A percentile compares a stretch with the other conserved stretches of the same genome.
Evolutionary conservation across 2,888 invertebrate genomes (phyloP).

Genomic region (Carpatolechia fugitivella): DNA sequence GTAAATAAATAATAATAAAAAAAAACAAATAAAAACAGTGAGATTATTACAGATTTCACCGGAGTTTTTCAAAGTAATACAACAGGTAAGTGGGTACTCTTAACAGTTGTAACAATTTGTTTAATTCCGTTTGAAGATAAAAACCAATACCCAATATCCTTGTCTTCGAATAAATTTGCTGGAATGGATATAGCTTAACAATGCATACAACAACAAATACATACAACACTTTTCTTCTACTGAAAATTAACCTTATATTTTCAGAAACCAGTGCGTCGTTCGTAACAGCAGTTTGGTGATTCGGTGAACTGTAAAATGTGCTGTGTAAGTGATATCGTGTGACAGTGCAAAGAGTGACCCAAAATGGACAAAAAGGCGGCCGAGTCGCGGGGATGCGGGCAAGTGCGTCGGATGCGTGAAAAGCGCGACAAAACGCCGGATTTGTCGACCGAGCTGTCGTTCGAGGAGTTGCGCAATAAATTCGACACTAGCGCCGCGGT

Average conservation of each 20-base stretch:
- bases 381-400: slow-evolving; percentile 52
- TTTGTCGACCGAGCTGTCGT: slow-evolving; percentile 56
- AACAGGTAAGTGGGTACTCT: no score
- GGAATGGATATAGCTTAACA: neutral
- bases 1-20: no score
- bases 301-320: slow-evolving; percentile 12
- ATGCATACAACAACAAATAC: neutral
- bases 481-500: slow-evolving; percentile 67
- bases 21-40: no score
- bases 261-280: neutral
- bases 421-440: slow-evolving; percentile 51
- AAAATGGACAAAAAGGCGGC: slow-evolving; percentile 57
- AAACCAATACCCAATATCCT: neutral
- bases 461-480: slow-evolving; percentile 67
- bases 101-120: no score
- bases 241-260: neutral
- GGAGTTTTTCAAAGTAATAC: no score
- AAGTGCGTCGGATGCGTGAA: slow-evolving; percentile 49
- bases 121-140: no score
- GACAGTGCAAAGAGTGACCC: slow-evolving; percentile 34
- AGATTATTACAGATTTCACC: no score
- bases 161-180: neutral
- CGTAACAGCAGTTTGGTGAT: neutral
- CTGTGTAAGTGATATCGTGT: slow-evolving; percentile 35
- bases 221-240: no score